A percentile compares a stretch with the other conserved stretches of the same genome.
phyloP scores from a whole-genome alignment of 2,113 vertebrate species.

The Tetraodon nigroviridis region DNA sequence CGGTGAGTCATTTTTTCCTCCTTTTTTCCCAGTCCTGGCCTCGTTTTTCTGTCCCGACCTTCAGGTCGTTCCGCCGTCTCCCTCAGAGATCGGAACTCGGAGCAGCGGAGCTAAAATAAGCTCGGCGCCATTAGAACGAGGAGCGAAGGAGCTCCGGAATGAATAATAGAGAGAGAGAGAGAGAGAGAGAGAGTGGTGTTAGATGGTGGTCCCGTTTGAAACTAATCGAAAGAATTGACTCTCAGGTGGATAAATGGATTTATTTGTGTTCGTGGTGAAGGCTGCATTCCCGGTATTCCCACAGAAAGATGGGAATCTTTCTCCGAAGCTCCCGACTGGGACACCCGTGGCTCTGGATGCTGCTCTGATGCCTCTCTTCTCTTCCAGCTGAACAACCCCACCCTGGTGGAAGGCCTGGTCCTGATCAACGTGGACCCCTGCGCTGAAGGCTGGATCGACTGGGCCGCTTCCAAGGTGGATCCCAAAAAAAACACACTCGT shows the following conservation, averaged over 20 bases:
- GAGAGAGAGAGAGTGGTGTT: conserved; percentile 7
- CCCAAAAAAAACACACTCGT: not conserved
- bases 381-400: conserved; percentile 84
- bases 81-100: conserved; percentile 14
- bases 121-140: conserved; percentile 16
- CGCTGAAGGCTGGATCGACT: conserved; percentile 97
- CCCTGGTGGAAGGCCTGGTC: conserved; percentile 90
- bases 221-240: conserved; percentile 37
- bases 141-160: conserved; percentile 28
- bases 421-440: conserved; percentile 93
- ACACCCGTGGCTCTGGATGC: not conserved
- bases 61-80: conserved; percentile 1
- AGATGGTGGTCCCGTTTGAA: conserved; percentile 28
- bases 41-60: too few species aligned
- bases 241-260: conserved; percentile 38
- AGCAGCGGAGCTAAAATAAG: conserved; percentile 37
- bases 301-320: conserved; percentile 5
- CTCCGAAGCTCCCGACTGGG: conserved; percentile 3
- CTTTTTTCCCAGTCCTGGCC: too few species aligned
- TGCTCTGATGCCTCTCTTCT: conserved; percentile 11
- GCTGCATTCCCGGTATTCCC: conserved; percentile 11
- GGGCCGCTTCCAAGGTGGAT: conserved; percentile 93
- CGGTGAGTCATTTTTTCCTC: conserved; percentile 59
- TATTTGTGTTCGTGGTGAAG: conserved; percentile 31
- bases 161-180: conserved; percentile 33